phyloP scores from a whole-genome alignment of 92 coral and sea anemone species.

The Siderastrea radians region DNA sequence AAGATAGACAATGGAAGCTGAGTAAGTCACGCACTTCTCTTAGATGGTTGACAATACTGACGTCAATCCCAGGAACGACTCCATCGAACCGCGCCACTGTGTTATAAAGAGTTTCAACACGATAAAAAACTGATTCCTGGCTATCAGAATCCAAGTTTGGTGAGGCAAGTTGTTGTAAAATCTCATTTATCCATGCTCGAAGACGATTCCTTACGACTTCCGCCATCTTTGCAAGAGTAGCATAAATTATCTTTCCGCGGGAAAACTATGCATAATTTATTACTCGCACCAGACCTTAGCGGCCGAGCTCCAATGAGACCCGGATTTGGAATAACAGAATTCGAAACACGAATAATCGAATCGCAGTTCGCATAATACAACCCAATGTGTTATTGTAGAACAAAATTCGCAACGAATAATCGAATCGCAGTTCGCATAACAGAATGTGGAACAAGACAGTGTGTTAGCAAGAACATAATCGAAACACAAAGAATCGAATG shows the following conservation, averaged over 20 bases:
- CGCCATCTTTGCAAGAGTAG: constrained; percentile 8
- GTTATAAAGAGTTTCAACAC: constrained; percentile 31
- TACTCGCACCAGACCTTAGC: constrained; percentile 21
- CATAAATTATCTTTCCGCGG: constrained; percentile 12
- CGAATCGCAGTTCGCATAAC: neutral
- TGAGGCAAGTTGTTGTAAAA: constrained; percentile 20
- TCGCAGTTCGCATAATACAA: neutral
- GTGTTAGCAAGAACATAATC: too few species aligned
- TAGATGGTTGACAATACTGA: constrained; percentile 4
- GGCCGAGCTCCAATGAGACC: neutral
- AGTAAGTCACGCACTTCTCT: constrained; percentile 32
- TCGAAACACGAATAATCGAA: neutral
- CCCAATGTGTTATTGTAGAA: neutral
- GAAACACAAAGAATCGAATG: neutral
- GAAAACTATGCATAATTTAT: constrained; percentile 11
- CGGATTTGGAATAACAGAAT: neutral
- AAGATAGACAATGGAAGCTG: constrained; percentile 27
- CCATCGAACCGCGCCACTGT: constrained; percentile 41
- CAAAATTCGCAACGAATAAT: too few species aligned
- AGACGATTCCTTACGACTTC: constrained; percentile 9
- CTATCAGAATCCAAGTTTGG: constrained; percentile 16
- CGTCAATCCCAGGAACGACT: constrained; percentile 25
- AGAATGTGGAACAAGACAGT: neutral
- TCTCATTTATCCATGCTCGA: constrained; percentile 31
- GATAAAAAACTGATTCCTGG: constrained; percentile 38